phyloP scores from a whole-genome alignment of 2,113 vertebrate species.

The Neodontobutis hainanensis region DNA sequence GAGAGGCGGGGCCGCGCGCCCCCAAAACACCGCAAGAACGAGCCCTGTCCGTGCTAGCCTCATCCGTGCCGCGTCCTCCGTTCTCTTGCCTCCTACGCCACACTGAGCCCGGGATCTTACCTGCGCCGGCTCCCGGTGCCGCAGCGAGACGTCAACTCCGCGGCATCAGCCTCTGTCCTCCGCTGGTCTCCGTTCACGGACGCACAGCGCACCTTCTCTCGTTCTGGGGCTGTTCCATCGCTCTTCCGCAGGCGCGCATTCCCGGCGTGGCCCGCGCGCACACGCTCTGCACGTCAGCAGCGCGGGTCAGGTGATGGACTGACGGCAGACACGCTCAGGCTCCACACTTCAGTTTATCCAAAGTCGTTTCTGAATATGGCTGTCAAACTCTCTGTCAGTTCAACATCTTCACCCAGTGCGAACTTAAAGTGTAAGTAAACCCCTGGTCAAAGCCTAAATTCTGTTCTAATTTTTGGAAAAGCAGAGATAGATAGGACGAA shows the following conservation, averaged over 20 bases:
- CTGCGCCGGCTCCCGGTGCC: constrained; percentile 38
- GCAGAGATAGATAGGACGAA: too few species aligned
- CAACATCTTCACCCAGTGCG: too few species aligned
- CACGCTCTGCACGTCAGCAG: constrained; percentile 26
- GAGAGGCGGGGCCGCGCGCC: constrained; percentile 32
- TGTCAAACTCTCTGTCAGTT: too few species aligned
- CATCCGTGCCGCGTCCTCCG: background rate
- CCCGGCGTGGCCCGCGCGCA: constrained; percentile 17
- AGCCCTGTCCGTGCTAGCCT: too few species aligned
- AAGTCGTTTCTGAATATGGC: too few species aligned
- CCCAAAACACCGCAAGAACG: constrained; percentile 33
- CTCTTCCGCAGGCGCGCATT: constrained; percentile 24
- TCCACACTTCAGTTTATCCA: too few species aligned
- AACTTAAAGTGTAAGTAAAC: too few species aligned
- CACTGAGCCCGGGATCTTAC: constrained; percentile 35
- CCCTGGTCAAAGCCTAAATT: too few species aligned
- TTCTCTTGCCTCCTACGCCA: too few species aligned
- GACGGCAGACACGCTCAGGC: too few species aligned
- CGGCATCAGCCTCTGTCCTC: too few species aligned
- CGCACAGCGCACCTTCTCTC: background rate
- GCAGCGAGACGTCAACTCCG: constrained; percentile 6
- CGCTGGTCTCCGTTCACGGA: background rate
- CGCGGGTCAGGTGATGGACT: background rate
- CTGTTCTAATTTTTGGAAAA: too few species aligned
- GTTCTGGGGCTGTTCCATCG: constrained; percentile 15